These are phyloP conservation scores for Antigone vipio DNA, from an alignment of 2,113 vertebrate species.

Conservation along the genomic window DNA sequence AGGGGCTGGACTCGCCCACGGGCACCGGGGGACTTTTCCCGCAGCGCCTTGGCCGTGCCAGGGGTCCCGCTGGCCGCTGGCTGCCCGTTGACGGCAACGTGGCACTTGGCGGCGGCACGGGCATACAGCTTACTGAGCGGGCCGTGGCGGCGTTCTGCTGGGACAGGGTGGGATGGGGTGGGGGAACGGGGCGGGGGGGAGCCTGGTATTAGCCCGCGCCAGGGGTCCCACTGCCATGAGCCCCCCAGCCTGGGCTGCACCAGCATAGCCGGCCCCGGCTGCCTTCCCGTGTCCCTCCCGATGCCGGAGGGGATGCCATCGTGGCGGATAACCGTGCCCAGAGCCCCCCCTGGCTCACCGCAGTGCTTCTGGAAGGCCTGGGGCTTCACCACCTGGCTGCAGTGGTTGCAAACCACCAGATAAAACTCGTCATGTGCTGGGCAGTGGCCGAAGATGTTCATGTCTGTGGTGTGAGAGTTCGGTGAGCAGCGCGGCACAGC, in stretches of 20 bases:
- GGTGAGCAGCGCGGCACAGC: background rate
- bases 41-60: slow-evolving; percentile 68
- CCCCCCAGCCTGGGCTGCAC: background rate
- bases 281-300: background rate
- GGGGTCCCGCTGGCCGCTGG: slow-evolving; percentile 65
- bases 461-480: slow-evolving; percentile 75
- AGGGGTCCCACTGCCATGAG: accelerated
- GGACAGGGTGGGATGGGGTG: background rate
- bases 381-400: slow-evolving; percentile 93
- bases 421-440: slow-evolving; percentile 94
- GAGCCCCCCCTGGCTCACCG: slow-evolving; percentile 67
- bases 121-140: slow-evolving; percentile 85
- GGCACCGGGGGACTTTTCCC: slow-evolving; percentile 71
- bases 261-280: background rate
- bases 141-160: slow-evolving; percentile 84
- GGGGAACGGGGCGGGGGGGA: too few relatives aligned
- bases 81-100: slow-evolving; percentile 76
- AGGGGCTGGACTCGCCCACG: slow-evolving; percentile 70
- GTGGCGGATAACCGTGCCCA: accelerated
- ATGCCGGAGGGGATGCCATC: too few relatives aligned
- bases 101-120: slow-evolving; percentile 77
- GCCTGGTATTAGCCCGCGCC: background rate
- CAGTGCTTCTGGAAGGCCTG: slow-evolving; percentile 96
- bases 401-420: slow-evolving; percentile 94
- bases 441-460: slow-evolving; percentile 94